Evolutionary conservation across 2,888 invertebrate genomes (phyloP), one percentile per base, ranked within the genome.

Genomic region (Sinotaia quadrata): DNA sequence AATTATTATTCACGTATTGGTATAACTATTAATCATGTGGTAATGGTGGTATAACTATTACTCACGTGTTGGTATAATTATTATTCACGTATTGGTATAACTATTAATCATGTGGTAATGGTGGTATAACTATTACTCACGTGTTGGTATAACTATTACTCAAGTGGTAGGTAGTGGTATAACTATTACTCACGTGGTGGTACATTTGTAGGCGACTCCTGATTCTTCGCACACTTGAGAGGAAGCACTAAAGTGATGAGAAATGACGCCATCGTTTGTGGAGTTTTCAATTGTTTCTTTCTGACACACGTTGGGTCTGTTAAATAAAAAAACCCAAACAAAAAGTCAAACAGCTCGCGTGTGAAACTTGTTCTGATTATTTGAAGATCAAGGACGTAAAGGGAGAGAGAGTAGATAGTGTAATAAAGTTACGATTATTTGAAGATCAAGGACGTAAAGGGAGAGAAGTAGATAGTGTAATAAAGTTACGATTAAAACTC

Each of bases 191-290:
- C 66, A 85, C 84, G 74, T 74, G 52, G 76, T 79, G 15, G 72
- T 77, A 68, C 84, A 83, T 54, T 75, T 82, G 72, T 81, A 84
- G n/a, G 77, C 73, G 0, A 82, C 75, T 21, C 76, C 78, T 2
- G 78, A 76, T 36, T 79, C 79, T 33, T 85, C 84, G 71, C 84
- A 85, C 12, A 75, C 60, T 10, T 77, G 73, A 10, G 74, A 73
- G 34, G 65, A 67, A n/a, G 69, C 65, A 34, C 71, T 72, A 49
- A 69, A 67, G 65, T 80, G 78, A 27, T 60, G 63, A 41, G 58
- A 37, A 37, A 72, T 56, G 33, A 51, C 41, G 47, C 52, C 31
- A 36, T 58, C 59, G 27, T 36, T 33, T 33, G 66, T 70, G 31
- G 44, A 29, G 62, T 68, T 58, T 29, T 68, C 68, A 44, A 52